Conservation (phyloP, 2,797 vertebrate genomes). For the Atherinosoma microstoma region DNA sequence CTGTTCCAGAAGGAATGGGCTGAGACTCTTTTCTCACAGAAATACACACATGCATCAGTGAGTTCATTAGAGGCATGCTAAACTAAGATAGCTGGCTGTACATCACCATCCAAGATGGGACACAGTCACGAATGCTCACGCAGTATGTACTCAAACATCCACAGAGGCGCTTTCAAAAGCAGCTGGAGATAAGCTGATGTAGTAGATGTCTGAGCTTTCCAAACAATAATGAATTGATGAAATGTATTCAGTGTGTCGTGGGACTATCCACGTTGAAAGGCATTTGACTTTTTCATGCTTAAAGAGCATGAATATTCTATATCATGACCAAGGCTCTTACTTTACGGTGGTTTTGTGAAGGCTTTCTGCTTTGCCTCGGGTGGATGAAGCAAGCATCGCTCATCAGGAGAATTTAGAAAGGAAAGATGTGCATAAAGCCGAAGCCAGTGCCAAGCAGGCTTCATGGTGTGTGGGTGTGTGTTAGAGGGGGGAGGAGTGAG, state of each 20-base stretch:
- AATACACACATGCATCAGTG: conserved; percentile 3
- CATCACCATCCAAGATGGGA: conserved; percentile 13
- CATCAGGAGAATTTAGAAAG: conserved; percentile 22
- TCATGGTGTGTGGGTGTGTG: conserved; percentile 3
- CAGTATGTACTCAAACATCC: conserved; percentile 26
- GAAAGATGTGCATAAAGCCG: conserved; percentile 19
- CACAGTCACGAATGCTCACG: background rate
- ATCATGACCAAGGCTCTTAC: background rate
- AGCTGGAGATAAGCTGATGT: conserved; percentile 3
- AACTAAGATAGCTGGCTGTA: conserved; percentile 33
- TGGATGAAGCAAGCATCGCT: conserved; percentile 35
- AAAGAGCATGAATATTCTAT: conserved; percentile 16
- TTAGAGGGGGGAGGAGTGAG: conserved; percentile 9
- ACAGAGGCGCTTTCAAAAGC: conserved; percentile 20
- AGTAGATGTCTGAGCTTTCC: conserved; percentile 11
- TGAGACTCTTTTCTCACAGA: conserved; percentile 31
- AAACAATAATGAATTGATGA: conserved; percentile 33
- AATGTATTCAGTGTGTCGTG: conserved; percentile 41
- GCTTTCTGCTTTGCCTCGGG: conserved; percentile 12
- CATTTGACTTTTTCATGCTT: conserved; percentile 19
- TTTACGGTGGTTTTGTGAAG: conserved; percentile 18
- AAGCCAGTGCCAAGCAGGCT: conserved; percentile 16
- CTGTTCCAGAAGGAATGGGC: conserved; percentile 46
- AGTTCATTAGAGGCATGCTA: conserved; percentile 30
- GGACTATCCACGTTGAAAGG: background rate